A percentile compares a stretch with the other conserved stretches of the same genome.
Conservation (phyloP, 2,888 invertebrate genomes). For the Callyntrura guangdongensis region DNA sequence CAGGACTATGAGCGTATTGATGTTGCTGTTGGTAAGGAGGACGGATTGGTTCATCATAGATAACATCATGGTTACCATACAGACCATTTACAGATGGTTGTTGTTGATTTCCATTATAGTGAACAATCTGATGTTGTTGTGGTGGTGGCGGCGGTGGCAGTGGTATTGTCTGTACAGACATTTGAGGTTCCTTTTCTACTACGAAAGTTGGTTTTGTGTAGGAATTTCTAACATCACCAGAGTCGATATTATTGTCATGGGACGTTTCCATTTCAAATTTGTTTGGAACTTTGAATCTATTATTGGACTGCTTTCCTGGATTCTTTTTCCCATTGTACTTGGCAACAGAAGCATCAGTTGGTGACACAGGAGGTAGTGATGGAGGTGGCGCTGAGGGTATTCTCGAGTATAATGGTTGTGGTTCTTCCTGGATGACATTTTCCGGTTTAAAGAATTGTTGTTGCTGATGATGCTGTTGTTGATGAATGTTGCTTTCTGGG, state of each 20-base stretch:
- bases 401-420: not conserved
- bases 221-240: not conserved
- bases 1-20: not conserved
- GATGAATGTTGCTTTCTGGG: not conserved
- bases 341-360: slow-evolving; percentile 11
- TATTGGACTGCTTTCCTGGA: slow-evolving; percentile 25
- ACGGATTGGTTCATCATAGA: not conserved
- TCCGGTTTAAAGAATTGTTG: not conserved
- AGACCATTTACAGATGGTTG: not conserved
- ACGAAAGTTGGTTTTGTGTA: not conserved
- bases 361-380: no score
- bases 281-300: slow-evolving; percentile 65
- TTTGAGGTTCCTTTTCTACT: not conserved
- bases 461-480: slow-evolving; percentile 11
- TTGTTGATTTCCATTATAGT: not conserved
- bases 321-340: slow-evolving; percentile 29
- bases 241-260: not conserved
- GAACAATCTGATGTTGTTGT: slow-evolving; percentile 21
- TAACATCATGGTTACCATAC: slow-evolving; percentile 11
- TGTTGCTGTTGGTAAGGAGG: slow-evolving; percentile 1
- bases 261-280: slow-evolving; percentile 46
- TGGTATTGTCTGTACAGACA: not conserved
- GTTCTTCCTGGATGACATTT: not conserved
- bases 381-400: not conserved
- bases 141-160: not conserved